Conservation (phyloP, 2,113 vertebrate species). For the Diadophis punctatus region DNA sequence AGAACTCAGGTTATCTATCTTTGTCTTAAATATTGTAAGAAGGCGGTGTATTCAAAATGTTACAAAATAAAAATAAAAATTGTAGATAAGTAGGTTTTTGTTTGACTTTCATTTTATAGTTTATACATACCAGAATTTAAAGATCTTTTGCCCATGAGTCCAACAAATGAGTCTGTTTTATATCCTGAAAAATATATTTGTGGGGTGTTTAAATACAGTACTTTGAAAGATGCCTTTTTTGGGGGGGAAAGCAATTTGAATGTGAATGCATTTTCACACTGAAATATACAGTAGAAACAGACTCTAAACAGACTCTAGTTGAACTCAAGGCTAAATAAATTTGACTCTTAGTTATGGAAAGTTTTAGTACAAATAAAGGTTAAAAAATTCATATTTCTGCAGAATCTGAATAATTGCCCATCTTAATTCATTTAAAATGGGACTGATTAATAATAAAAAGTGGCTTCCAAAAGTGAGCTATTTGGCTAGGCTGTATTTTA, state of each 20-base stretch:
- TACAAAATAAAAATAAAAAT: conserved; percentile 19
- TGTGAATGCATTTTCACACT: neutral
- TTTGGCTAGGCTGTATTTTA: neutral
- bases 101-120: conserved; percentile 19
- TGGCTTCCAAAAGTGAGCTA: neutral
- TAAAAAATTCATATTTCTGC: accelerated
- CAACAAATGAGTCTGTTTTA: conserved; percentile 86
- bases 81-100: conserved; percentile 38
- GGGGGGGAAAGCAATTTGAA: neutral
- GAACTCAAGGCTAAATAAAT: neutral
- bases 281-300: neutral
- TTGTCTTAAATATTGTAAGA: neutral
- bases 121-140: conserved; percentile 86
- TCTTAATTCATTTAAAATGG: neutral
- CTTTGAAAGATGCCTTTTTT: conserved; percentile 43
- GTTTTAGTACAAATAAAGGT: neutral
- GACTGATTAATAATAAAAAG: neutral
- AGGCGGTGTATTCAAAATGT: neutral
- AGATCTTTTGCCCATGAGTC: conserved; percentile 90
- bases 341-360: neutral
- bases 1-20: neutral
- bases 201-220: conserved; percentile 65
- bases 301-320: neutral
- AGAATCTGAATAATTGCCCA: neutral
- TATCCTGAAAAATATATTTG: conserved; percentile 80